phyloP scores from a whole-genome alignment of 2,888 invertebrate species.

The Spatulosminthurus flaviceps region DNA sequence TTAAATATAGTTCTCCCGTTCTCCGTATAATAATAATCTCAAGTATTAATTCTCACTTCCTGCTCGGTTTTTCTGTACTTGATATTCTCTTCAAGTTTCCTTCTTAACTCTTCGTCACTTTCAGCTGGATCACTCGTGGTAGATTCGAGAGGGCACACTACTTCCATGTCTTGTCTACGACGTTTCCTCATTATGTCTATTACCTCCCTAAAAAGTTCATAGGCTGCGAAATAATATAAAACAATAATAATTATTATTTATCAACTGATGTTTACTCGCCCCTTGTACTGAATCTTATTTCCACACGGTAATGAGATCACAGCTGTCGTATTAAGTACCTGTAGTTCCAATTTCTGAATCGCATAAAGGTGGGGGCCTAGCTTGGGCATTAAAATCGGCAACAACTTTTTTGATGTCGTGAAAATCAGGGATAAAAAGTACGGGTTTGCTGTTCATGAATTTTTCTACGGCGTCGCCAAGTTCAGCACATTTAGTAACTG shows the following conservation, averaged over 20 bases:
- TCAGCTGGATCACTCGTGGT: conserved; percentile 22
- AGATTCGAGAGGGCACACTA: conserved; percentile 8
- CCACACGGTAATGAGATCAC: background rate
- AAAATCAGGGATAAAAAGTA: conserved; percentile 31
- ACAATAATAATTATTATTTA: background rate
- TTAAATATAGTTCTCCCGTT: too few species aligned
- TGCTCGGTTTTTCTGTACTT: background rate
- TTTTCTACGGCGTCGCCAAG: conserved; percentile 25
- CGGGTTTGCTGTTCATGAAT: conserved; percentile 20
- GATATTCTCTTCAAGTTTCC: conserved; percentile 33
- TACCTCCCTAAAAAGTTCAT: conserved; percentile 7
- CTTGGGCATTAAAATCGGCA: background rate
- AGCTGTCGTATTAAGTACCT: background rate
- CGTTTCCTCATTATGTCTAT: background rate
- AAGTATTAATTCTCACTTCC: conserved; percentile 5
- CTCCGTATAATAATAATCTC: too few species aligned
- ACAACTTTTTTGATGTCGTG: conserved; percentile 27
- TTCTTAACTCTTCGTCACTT: conserved; percentile 21
- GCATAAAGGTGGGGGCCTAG: background rate
- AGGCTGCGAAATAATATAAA: background rate
- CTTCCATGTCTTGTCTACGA: conserved; percentile 33
- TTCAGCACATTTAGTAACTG: conserved; percentile 20
- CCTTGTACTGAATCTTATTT: background rate
- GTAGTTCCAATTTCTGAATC: background rate
- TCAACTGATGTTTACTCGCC: background rate